Percentiles rank a stretch among this genome's conserved stretches.
Conservation (phyloP, 2,113 vertebrate genomes). For the Dendrocopos noguchii region DNA sequence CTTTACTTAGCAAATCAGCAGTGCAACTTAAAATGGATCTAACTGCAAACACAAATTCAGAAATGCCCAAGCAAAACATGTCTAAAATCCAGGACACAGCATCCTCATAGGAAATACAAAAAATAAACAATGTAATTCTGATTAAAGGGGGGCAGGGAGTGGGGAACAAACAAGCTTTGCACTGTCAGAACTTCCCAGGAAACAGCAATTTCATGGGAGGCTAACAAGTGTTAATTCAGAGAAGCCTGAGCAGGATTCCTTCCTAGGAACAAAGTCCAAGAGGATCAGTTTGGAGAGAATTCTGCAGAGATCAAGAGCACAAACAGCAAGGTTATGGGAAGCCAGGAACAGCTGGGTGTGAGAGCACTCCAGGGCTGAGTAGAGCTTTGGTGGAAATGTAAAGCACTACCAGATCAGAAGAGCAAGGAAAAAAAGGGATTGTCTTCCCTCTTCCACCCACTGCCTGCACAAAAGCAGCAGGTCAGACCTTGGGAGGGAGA, state of each 20-base stretch:
- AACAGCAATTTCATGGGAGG: background rate
- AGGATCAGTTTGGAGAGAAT: background rate
- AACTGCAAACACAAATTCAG: background rate
- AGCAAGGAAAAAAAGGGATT: background rate
- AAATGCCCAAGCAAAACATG: constrained; percentile 14
- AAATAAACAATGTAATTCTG: background rate
- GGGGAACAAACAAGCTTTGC: background rate
- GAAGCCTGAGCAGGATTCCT: background rate
- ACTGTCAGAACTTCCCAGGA: constrained; percentile 12
- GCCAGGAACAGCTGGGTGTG: background rate
- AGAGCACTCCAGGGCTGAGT: background rate
- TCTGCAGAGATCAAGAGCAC: background rate
- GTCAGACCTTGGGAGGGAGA: background rate
- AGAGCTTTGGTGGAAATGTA: background rate
- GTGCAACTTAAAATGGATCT: background rate
- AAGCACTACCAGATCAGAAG: background rate
- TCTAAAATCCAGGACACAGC: background rate
- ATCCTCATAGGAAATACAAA: background rate
- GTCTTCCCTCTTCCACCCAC: background rate
- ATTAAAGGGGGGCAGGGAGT: background rate
- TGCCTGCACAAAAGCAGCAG: background rate
- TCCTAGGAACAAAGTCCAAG: constrained; percentile 3
- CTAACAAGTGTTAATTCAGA: background rate
- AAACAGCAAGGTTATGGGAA: background rate
- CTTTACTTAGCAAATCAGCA: background rate